phyloP scores from a whole-genome alignment of 1,140 invertebrate species.

The Telenomus remus region DNA sequence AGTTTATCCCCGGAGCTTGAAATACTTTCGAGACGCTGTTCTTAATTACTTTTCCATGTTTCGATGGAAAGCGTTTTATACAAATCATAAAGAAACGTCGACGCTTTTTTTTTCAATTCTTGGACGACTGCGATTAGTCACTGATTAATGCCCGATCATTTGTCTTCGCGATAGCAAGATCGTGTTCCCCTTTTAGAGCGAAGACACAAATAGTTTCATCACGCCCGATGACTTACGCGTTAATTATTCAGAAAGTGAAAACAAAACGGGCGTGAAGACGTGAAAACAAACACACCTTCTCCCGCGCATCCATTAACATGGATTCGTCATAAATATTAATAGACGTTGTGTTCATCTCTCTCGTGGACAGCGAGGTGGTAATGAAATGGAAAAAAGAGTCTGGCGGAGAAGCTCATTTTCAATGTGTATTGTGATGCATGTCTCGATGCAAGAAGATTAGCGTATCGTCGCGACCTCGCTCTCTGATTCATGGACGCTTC shows the following conservation, averaged over 20 bases:
- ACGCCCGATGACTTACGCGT: constrained; percentile 1
- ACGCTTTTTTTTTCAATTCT: too few relatives aligned
- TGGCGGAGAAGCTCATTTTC: constrained; percentile 36
- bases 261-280: constrained; percentile 17
- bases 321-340: constrained; percentile 51
- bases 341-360: constrained; percentile 27
- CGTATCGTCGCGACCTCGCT: constrained; percentile 62
- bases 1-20: too few relatives aligned
- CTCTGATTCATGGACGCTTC: constrained; percentile 65
- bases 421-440: constrained; percentile 41
- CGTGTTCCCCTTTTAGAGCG: too few relatives aligned
- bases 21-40: too few relatives aligned
- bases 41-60: too few relatives aligned
- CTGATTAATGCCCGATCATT: too few relatives aligned
- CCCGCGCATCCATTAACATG: constrained; percentile 21
- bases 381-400: constrained; percentile 29
- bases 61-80: too few relatives aligned
- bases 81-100: too few relatives aligned
- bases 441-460: constrained; percentile 65
- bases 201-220: background rate
- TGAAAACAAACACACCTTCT: constrained; percentile 38
- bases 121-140: too few relatives aligned
- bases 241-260: constrained; percentile 36
- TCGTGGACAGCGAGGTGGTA: constrained; percentile 18
- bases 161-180: too few relatives aligned